These are phyloP conservation scores for Umimayanthus chanpuru DNA, from an alignment of 92 coral and sea anemone genomes.

Conservation along the genomic window DNA sequence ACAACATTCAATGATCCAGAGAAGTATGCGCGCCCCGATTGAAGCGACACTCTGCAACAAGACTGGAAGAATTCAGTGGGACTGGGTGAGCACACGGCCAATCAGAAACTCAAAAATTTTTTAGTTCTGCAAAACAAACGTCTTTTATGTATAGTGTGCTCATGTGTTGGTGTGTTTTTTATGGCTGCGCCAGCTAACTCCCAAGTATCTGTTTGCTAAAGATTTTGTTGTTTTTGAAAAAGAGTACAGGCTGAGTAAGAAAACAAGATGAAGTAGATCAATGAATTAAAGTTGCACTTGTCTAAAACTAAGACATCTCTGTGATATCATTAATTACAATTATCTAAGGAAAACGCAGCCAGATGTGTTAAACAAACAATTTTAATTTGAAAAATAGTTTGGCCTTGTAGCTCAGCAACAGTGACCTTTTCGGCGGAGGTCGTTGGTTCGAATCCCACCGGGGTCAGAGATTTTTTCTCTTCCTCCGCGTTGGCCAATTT, in stretches of 20 bases:
- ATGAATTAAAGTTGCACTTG: not conserved
- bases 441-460: too few relatives aligned
- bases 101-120: not conserved
- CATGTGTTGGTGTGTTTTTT: not conserved
- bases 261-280: not conserved
- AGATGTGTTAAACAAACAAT: not conserved
- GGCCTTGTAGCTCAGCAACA: too few relatives aligned
- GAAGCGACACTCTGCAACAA: constrained; percentile 9
- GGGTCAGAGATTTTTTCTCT: too few relatives aligned
- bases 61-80: not conserved
- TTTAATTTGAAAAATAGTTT: too few relatives aligned
- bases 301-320: too few relatives aligned
- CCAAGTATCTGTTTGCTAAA: not conserved
- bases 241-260: not conserved
- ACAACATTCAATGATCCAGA: not conserved
- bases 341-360: not conserved
- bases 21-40: not conserved
- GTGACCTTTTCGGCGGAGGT: too few relatives aligned
- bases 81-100: not conserved
- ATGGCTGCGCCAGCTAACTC: not conserved
- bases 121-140: not conserved
- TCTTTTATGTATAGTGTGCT: not conserved
- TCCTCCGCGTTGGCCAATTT: too few relatives aligned
- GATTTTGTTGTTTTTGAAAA: not conserved
- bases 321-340: not conserved